Evolutionary conservation across 1,140 invertebrate genomes (phyloP).

Genomic region (Holotrichia oblita): DNA sequence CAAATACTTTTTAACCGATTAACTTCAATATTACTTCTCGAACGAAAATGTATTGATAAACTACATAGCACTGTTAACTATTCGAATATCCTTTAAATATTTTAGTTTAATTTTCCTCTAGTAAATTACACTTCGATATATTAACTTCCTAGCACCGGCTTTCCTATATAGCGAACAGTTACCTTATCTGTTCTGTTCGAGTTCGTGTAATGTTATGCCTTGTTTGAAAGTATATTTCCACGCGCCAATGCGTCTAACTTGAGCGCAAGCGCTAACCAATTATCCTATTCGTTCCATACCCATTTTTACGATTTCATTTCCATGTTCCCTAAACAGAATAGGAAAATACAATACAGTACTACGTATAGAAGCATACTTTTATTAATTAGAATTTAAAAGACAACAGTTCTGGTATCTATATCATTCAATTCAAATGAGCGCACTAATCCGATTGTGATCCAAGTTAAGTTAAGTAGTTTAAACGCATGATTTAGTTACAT

Average conservation of each 20-base stretch:
- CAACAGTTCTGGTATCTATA: too few relatives aligned
- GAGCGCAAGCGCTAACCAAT: slow-evolving; percentile 23
- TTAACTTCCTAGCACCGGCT: background rate
- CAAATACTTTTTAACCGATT: background rate
- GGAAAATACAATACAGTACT: background rate
- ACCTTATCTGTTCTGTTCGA: slow-evolving; percentile 13
- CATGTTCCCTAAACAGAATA: background rate
- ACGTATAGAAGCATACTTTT: background rate
- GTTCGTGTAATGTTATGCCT: background rate
- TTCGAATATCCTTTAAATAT: background rate
- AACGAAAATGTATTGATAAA: background rate
- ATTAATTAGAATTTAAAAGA: background rate
- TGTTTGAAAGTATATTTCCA: slow-evolving; percentile 41
- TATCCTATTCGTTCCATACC: slow-evolving; percentile 13
- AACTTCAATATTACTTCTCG: background rate
- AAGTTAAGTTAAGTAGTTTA: too few relatives aligned
- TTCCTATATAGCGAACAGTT: background rate
- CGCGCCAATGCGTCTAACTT: slow-evolving; percentile 38
- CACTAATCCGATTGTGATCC: too few relatives aligned
- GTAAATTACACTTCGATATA: background rate
- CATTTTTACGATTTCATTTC: slow-evolving; percentile 34
- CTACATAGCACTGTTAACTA: background rate
- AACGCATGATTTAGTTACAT: too few relatives aligned
- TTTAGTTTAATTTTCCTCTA: too few relatives aligned
- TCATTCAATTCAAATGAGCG: too few relatives aligned